phyloP scores from a whole-genome alignment of 2,888 invertebrate genomes.

The Eremobia ochroleuca region DNA sequence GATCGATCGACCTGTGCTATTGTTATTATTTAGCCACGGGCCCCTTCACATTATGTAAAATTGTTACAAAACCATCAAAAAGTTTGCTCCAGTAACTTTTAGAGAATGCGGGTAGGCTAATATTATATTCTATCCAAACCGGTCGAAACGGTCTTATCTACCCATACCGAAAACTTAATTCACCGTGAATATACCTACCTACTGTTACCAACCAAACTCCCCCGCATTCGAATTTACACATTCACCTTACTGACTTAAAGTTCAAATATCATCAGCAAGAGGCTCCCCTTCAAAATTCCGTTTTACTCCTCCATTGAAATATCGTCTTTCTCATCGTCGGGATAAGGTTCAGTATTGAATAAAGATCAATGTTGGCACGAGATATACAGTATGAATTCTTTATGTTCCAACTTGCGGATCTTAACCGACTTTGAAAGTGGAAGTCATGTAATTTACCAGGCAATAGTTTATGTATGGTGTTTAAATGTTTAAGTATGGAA shows the following conservation, averaged over 20 bases:
- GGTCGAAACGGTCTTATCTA: conserved; percentile 35
- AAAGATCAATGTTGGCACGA: conserved; percentile 39
- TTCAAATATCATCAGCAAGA: conserved; percentile 33
- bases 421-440: conserved; percentile 56
- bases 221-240: conserved; percentile 42
- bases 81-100: conserved; percentile 31
- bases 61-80: conserved; percentile 38
- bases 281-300: conserved; percentile 29
- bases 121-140: conserved; percentile 41
- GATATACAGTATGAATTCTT: conserved; percentile 72
- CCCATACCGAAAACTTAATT: conserved; percentile 50
- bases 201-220: conserved; percentile 23
- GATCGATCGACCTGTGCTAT: too few species aligned
- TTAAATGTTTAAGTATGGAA: conserved; percentile 49
- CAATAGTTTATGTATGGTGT: conserved; percentile 40
- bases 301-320: conserved; percentile 30
- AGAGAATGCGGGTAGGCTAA: conserved; percentile 29
- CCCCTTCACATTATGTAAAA: conserved; percentile 14
- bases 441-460: conserved; percentile 56
- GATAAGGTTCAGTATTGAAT: conserved; percentile 58
- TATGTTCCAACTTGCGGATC: conserved; percentile 64
- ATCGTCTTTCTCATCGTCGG: neutral
- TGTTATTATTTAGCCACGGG: too few species aligned
- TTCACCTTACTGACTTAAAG: conserved; percentile 24
- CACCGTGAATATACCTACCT: conserved; percentile 29